phyloP scores from a whole-genome alignment of 2,113 vertebrate genomes.

The Tamias sibiricus region DNA sequence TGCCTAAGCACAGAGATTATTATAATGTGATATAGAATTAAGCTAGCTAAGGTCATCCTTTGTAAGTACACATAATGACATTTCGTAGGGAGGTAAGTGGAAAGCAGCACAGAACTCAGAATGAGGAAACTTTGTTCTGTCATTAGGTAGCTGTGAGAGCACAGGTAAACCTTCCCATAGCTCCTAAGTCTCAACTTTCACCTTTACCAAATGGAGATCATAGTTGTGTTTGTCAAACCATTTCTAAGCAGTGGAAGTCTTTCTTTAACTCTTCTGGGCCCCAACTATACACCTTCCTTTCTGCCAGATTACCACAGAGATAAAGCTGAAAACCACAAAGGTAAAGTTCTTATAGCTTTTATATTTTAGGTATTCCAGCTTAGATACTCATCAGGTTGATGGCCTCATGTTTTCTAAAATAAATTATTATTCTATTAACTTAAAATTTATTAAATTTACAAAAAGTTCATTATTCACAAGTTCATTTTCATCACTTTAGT shows the following conservation, averaged over 20 bases:
- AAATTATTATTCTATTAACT: too few species aligned
- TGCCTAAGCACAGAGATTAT: not conserved
- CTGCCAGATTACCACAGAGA: not conserved
- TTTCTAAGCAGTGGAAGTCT: not conserved
- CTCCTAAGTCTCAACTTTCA: not conserved
- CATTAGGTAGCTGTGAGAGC: not conserved
- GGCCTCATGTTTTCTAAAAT: not conserved
- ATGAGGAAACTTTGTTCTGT: not conserved
- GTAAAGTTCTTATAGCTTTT: not conserved
- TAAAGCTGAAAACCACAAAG: conserved; percentile 31
- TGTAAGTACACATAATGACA: not conserved
- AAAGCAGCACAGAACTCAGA: not conserved
- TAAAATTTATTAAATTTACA: too few species aligned
- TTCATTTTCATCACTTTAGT: too few species aligned
- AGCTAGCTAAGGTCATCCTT: not conserved
- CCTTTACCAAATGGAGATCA: not conserved
- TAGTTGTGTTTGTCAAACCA: not conserved
- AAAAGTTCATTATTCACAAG: too few species aligned
- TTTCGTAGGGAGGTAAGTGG: not conserved
- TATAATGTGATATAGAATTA: not conserved
- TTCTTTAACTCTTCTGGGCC: not conserved
- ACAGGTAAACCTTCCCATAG: not conserved
- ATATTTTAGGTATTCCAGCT: not conserved
- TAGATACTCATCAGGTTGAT: not conserved
- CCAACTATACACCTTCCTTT: not conserved